A percentile compares a stretch with the other conserved stretches of the same genome.
These are phyloP conservation scores for Spodoptera litura DNA, from an alignment of 1,140 invertebrate genomes.

Conservation along the genomic window DNA sequence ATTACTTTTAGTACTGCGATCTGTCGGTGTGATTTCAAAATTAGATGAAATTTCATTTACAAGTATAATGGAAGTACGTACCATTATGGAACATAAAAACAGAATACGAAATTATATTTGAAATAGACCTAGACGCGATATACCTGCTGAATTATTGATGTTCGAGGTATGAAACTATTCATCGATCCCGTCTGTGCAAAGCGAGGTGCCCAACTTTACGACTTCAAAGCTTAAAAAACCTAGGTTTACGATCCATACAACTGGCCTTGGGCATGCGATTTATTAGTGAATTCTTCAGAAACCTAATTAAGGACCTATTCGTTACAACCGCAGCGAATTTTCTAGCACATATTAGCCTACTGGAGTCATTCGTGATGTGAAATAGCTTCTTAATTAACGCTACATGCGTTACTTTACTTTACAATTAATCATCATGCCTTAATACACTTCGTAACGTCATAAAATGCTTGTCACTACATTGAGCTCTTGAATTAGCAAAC, in stretches of 20 bases:
- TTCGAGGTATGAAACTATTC: constrained; percentile 5
- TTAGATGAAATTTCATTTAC: too few species aligned
- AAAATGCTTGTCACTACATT: constrained; percentile 46
- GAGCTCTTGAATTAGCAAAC: constrained; percentile 64
- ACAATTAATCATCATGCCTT: constrained; percentile 32
- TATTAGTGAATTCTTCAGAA: constrained; percentile 3
- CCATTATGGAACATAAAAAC: not conserved
- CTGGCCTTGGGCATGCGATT: constrained; percentile 25
- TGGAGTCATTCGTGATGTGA: constrained; percentile 12
- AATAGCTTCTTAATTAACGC: constrained; percentile 20
- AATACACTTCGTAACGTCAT: constrained; percentile 35
- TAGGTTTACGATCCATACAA: constrained; percentile 6
- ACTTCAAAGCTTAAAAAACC: constrained; percentile 18
- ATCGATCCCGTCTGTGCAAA: constrained; percentile 9
- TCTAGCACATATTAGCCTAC: not conserved
- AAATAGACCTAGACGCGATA: constrained; percentile 14
- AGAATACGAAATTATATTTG: constrained; percentile 5
- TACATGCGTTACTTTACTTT: not conserved
- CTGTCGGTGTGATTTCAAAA: not conserved
- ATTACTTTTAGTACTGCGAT: not conserved
- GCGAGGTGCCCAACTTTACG: constrained; percentile 19
- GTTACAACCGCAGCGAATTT: constrained; percentile 5
- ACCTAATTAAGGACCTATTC: not conserved
- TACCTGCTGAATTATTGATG: constrained; percentile 31
- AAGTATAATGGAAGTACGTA: too few species aligned